Percentiles rank a stretch among this genome's conserved stretches.
phyloP scores from a whole-genome alignment of 2,888 invertebrate species.

The Philopedon plagiatum region DNA sequence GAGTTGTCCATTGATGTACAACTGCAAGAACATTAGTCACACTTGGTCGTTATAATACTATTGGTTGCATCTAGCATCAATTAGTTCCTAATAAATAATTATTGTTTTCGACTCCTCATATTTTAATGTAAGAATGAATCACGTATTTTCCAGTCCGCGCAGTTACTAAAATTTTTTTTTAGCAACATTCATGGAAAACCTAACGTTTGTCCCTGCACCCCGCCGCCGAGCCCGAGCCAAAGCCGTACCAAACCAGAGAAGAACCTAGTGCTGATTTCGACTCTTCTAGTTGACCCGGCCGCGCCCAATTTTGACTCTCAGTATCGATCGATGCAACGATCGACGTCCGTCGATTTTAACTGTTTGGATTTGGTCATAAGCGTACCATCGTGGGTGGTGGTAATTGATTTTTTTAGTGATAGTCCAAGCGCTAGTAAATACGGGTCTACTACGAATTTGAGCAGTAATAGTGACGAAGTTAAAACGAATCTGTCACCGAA shows the following conservation, averaged over 20 bases:
- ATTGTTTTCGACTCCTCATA: too few species aligned
- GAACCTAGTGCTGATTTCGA: conserved; percentile 82
- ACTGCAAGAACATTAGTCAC: not conserved
- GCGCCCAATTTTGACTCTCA: conserved; percentile 77
- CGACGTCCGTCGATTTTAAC: conserved; percentile 88
- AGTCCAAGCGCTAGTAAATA: conserved; percentile 51
- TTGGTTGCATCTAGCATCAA: not conserved
- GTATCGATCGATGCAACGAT: conserved; percentile 76
- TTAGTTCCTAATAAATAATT: too few species aligned
- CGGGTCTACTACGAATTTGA: conserved; percentile 42
- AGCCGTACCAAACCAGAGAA: conserved; percentile 69
- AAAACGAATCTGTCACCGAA: conserved; percentile 13
- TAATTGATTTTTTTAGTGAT: conserved; percentile 92
- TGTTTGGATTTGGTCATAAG: conserved; percentile 92
- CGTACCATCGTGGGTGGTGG: conserved; percentile 94
- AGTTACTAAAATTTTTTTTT: not conserved
- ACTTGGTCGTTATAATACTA: not conserved
- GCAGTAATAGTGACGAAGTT: conserved; percentile 25
- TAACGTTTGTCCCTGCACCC: conserved; percentile 63
- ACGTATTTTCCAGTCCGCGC: not conserved
- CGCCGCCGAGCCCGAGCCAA: conserved; percentile 79
- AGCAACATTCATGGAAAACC: conserved; percentile 24
- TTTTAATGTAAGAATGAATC: not conserved
- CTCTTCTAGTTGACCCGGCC: conserved; percentile 76
- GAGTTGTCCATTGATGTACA: too few species aligned